These are phyloP conservation scores for Nebria salina DNA, from an alignment of 2,888 invertebrate species.

Conservation along the genomic window DNA sequence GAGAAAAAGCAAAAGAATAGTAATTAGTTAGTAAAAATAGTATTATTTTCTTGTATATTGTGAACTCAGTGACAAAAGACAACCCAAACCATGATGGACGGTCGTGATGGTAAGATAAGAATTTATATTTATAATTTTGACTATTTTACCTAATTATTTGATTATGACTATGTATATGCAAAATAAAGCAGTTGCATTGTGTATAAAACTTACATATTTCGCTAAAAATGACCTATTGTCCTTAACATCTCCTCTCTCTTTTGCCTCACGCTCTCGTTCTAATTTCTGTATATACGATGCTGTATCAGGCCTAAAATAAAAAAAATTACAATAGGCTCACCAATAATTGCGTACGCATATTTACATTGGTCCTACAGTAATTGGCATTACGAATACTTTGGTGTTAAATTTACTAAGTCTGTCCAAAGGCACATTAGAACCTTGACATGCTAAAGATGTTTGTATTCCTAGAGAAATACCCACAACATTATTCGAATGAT, in stretches of 20 bases:
- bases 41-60: too few species aligned
- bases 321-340: not conserved
- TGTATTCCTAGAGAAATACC: constrained; percentile 71
- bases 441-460: constrained; percentile 63
- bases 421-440: constrained; percentile 59
- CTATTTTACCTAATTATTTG: constrained; percentile 42
- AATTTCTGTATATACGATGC: constrained; percentile 92
- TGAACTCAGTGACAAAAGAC: too few species aligned
- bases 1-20: too few species aligned
- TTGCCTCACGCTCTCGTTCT: constrained; percentile 88
- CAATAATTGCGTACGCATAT: constrained; percentile 53
- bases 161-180: not conserved
- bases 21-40: too few species aligned
- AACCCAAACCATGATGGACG: too few species aligned
- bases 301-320: constrained; percentile 83
- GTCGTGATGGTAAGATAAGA: too few species aligned
- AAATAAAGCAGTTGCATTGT: constrained; percentile 49
- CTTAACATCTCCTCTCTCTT: constrained; percentile 88
- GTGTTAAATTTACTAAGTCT: constrained; percentile 74
- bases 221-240: constrained; percentile 96
- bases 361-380: constrained; percentile 83
- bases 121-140: not conserved
- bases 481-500: constrained; percentile 81
- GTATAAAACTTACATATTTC: constrained; percentile 86
- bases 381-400: constrained; percentile 79